Conservation (phyloP, 2,888 invertebrate genomes). For the Scaptomyza flava region DNA sequence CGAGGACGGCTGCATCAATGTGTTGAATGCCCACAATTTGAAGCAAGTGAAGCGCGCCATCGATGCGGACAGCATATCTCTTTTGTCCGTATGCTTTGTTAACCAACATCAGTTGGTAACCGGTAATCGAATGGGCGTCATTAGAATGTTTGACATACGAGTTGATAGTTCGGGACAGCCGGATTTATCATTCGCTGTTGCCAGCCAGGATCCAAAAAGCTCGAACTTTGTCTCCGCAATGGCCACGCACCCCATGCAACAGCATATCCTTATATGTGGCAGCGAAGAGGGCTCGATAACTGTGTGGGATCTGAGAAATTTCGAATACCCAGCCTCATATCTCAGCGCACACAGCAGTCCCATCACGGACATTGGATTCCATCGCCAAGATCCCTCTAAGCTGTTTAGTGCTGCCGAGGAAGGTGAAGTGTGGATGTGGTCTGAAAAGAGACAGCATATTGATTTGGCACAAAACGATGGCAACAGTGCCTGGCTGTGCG, state of each 20-base stretch:
- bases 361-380: slow-evolving; percentile 94
- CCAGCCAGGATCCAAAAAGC: slow-evolving; percentile 88
- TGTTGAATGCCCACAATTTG: slow-evolving; percentile 85
- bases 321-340: slow-evolving; percentile 92
- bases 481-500: slow-evolving; percentile 88
- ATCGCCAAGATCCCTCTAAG: slow-evolving; percentile 93
- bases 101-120: slow-evolving; percentile 89
- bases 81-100: slow-evolving; percentile 91
- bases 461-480: slow-evolving; percentile 63
- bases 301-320: slow-evolving; percentile 95
- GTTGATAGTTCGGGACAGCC: slow-evolving; percentile 87
- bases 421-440: slow-evolving; percentile 97
- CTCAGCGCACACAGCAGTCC: slow-evolving; percentile 91
- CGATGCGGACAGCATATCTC: slow-evolving; percentile 91
- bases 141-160: slow-evolving; percentile 95
- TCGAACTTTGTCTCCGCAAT: slow-evolving; percentile 89
- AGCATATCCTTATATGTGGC: slow-evolving; percentile 93
- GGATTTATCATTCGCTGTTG: slow-evolving; percentile 88
- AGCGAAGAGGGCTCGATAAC: slow-evolving; percentile 94
- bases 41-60: slow-evolving; percentile 84
- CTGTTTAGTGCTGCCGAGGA: slow-evolving; percentile 91
- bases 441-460: slow-evolving; percentile 87
- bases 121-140: slow-evolving; percentile 94
- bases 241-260: slow-evolving; percentile 93
- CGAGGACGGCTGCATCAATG: slow-evolving; percentile 90